Conservation (phyloP, 1,140 invertebrate genomes). For the Drosophila repleta region DNA sequence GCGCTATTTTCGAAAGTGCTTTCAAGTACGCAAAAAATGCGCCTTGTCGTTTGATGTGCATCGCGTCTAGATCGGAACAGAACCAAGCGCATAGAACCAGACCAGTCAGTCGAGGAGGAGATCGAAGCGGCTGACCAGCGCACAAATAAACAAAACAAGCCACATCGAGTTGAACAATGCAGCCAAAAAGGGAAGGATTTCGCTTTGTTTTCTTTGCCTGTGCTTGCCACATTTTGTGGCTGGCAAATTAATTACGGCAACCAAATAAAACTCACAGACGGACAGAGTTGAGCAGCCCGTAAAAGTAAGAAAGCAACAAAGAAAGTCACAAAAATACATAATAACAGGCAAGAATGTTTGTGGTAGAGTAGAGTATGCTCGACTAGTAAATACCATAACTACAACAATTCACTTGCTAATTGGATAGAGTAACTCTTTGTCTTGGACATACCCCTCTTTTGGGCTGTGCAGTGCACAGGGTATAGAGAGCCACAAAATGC, state of each 20-base stretch:
- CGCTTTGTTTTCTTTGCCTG: constrained; percentile 2
- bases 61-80: constrained; percentile 21
- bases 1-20: constrained; percentile 59
- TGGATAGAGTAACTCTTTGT: neutral
- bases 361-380: neutral
- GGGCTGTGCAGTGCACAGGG: neutral
- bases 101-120: neutral
- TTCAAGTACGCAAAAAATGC: constrained; percentile 57
- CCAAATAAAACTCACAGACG: constrained; percentile 42
- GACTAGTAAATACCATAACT: neutral
- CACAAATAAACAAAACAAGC: constrained; percentile 59
- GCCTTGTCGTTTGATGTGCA: constrained; percentile 53
- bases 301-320: constrained; percentile 39
- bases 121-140: constrained; percentile 30
- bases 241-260: constrained; percentile 69
- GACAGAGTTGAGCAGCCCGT: constrained; percentile 4
- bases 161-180: constrained; percentile 51
- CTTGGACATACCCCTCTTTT: neutral
- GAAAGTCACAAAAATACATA: constrained; percentile 39
- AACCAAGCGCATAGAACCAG: neutral
- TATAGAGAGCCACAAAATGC: constrained; percentile 37
- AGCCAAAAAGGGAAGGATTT: constrained; percentile 45
- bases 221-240: constrained; percentile 34
- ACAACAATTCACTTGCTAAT: neutral
- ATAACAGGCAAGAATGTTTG: constrained; percentile 9